phyloP scores from a whole-genome alignment of 2,113 vertebrate genomes.

The Anser brachyrhynchus region DNA sequence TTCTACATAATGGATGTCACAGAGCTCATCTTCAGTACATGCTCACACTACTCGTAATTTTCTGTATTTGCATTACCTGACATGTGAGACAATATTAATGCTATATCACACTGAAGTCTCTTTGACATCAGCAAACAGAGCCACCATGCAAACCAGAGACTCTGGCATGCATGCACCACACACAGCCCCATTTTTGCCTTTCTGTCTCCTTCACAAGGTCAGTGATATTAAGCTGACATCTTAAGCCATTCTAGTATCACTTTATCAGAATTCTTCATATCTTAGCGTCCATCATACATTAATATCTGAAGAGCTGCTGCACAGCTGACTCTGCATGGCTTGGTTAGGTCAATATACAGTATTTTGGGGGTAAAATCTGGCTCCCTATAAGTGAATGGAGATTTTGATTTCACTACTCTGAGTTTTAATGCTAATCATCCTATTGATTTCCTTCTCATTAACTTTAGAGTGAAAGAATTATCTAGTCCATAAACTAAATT shows the following conservation, averaged over 20 bases:
- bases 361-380: background rate
- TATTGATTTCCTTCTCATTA: background rate
- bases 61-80: slow-evolving; percentile 66
- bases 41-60: slow-evolving; percentile 49
- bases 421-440: background rate
- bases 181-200: background rate
- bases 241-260: background rate
- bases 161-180: background rate
- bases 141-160: background rate
- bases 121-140: slow-evolving; percentile 62
- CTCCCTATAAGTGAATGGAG: background rate
- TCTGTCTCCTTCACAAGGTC: slow-evolving; percentile 22
- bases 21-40: slow-evolving; percentile 43
- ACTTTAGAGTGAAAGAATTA: background rate
- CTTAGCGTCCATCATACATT: background rate
- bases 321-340: background rate
- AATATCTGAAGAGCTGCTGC: background rate
- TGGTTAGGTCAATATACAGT: background rate
- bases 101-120: slow-evolving; percentile 35
- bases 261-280: background rate
- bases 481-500: background rate
- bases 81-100: slow-evolving; percentile 54
- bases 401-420: background rate
- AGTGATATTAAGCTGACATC: background rate
- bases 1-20: slow-evolving; percentile 54